Evolutionary conservation across 1,140 invertebrate species (phyloP), one percentile per base, ranked within the genome.

Genomic region (Prorops nasuta): DNA sequence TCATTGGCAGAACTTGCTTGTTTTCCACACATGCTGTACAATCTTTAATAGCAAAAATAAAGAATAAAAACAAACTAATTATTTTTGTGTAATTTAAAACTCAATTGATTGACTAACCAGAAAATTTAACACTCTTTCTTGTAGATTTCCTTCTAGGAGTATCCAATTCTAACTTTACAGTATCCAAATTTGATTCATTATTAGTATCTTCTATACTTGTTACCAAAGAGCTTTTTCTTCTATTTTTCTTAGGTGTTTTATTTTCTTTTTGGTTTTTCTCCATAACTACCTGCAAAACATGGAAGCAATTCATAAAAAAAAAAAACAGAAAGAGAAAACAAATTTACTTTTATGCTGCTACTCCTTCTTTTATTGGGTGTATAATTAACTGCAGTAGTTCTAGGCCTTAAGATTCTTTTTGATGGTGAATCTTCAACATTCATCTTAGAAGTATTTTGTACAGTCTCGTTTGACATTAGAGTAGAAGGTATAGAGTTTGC

Each of bases 1-100:
- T 68, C 44, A 48, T 37, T 34, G 63, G 60, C 31, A 49, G 14
- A 2, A 22, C 22, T 15, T 49, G 37, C 54, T 64, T 64, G 9
- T 14, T 36, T 32, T 57, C 44, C 9, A 12, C 6, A 36, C 49
- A 52, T n/a, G 1, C 46, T 0, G 36, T 52, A 12, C 53, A 58
- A 9, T 55, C 48, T n/a, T 50, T 50, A 46, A 56, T 34, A 31
- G 21, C 14, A 12, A 17, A 31, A 15, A 16, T 9, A 31, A 42
- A 16, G n/a, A 16, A 43, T 37, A 10, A 47, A 21, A 19, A 31
- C 9, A 32, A n/a, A n/a, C n/a, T n/a, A n/a, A n/a, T n/a, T n/a
- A 28, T 28, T 6, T 28, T 28, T 28, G 4, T 4, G 21, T n/a
- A 19, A 17, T 18, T n/a, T 41, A n/a, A n/a, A 18, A 41, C 20